A percentile compares a stretch with the other conserved stretches of the same genome.
Conservation (phyloP, 2,113 vertebrate genomes). For the Malurus elegans region DNA sequence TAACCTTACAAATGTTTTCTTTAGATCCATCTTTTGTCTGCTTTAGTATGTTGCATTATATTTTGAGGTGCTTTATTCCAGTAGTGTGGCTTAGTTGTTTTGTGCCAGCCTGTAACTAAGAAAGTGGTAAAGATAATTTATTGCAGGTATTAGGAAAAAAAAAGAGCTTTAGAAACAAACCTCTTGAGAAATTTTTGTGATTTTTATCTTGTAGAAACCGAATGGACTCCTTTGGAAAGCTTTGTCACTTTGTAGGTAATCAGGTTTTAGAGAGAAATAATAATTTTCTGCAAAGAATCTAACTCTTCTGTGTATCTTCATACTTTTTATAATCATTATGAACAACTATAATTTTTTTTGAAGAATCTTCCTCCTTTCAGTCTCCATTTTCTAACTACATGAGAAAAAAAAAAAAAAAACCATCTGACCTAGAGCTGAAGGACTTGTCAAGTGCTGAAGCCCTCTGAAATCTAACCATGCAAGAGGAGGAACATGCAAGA, state of each 20-base stretch:
- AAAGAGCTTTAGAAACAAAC: slow-evolving; percentile 41
- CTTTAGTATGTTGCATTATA: neutral
- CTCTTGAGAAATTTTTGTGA: neutral
- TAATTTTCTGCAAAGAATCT: neutral
- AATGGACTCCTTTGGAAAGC: neutral
- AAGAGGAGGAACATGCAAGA: neutral
- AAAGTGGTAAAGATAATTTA: slow-evolving; percentile 57
- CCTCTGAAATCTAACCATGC: neutral
- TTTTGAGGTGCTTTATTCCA: neutral
- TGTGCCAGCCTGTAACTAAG: slow-evolving; percentile 11
- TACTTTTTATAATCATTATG: neutral
- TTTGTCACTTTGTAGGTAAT: neutral
- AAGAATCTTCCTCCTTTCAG: neutral
- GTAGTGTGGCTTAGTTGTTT: slow-evolving; percentile 27
- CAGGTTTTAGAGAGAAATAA: neutral
- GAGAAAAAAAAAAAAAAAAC: neutral
- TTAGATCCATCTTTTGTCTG: neutral
- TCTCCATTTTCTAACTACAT: neutral
- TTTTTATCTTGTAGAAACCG: neutral
- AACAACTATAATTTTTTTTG: neutral
- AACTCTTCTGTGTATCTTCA: neutral
- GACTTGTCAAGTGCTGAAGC: neutral
- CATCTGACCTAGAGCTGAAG: neutral
- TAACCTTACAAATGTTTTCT: neutral
- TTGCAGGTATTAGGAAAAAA: slow-evolving; percentile 57